phyloP scores from a whole-genome alignment of 2,113 vertebrate species.

The Macquaria australasica region DNA sequence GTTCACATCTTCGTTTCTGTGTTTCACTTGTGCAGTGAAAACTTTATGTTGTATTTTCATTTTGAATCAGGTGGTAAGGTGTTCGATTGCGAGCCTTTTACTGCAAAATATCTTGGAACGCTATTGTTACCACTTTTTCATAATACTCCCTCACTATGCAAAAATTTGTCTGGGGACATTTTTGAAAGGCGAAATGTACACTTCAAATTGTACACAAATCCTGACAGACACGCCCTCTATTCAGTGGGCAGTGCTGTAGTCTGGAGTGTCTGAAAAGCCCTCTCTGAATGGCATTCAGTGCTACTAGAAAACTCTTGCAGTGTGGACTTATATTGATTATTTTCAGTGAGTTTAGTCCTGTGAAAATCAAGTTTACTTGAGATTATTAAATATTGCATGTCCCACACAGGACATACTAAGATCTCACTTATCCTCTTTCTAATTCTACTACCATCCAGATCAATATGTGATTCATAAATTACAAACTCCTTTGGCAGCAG shows the following conservation, averaged over 20 bases:
- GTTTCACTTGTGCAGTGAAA: too few relatives aligned
- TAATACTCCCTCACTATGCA: too few relatives aligned
- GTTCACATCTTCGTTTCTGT: background rate
- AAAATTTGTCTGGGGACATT: conserved; percentile 13
- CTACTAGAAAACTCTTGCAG: background rate
- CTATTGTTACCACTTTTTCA: too few relatives aligned
- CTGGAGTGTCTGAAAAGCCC: background rate
- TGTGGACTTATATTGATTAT: conserved; percentile 6
- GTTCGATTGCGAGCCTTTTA: too few relatives aligned
- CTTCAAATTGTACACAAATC: background rate
- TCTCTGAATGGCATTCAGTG: conserved; percentile 19
- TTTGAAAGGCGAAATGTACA: conserved; percentile 4
- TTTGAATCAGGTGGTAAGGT: too few relatives aligned
- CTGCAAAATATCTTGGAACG: too few relatives aligned
- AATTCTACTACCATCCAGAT: conserved; percentile 36
- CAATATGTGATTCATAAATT: conserved; percentile 45
- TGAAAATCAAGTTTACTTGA: conserved; percentile 36
- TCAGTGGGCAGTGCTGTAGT: background rate
- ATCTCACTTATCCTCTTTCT: conserved; percentile 6
- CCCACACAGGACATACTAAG: background rate
- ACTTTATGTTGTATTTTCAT: too few relatives aligned
- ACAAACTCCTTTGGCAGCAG: conserved; percentile 22
- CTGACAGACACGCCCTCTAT: background rate
- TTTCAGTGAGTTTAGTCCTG: conserved; percentile 15
- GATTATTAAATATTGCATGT: conserved; percentile 17